Evolutionary conservation across 2,888 invertebrate species (phyloP), one percentile per base, ranked within the genome.

Genomic region (Salpingus planirostris): DNA sequence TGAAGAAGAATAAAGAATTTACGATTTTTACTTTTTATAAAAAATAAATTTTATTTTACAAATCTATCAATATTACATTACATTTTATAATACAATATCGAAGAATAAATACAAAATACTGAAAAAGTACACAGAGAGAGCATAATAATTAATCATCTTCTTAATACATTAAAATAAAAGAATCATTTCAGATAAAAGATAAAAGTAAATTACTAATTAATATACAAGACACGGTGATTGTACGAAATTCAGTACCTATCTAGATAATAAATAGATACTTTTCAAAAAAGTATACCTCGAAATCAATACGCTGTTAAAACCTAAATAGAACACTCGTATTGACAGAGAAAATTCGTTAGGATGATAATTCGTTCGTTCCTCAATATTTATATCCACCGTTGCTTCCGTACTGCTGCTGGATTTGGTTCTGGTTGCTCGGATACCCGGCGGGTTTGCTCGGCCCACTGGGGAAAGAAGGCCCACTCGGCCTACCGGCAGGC

Each of bases 351-450:
- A 6, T 18, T 18, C 18, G 18, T 8, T 7, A 18, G 8, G 6
- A 7, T 7, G 8, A 7, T 8, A 7, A 18, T 7, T 18, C 8
- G 8, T 18, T 11, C 23, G 10, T 23, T 10, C 4, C 10, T 23
- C 11, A 23, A 11, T 23, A 62, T 40, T 59, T 49, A 40, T 63
- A 63, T 13, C 63, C 62, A 13, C 60, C 60, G 29, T 52, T 48
- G 10, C 54, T 54, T 24, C 48, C 43, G 36, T 61, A 61, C 31
- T 57, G 49, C 35, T 61, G 59, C 13, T 21, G 34, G 15, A 38
- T 42, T 41, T 27, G 45, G 38, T 38, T 39, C 27, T 34, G 15
- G 34, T 33, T 14, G 30, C 24, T 14, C 36, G 27, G 11, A 13
- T 15, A 5, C n/a, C n/a, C n/a, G n/a, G n/a, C n/a, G n/a, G n/a